Evolutionary conservation across 2,113 vertebrate species (phyloP).

Genomic region (Cyphomyrus discorhynchus): DNA sequence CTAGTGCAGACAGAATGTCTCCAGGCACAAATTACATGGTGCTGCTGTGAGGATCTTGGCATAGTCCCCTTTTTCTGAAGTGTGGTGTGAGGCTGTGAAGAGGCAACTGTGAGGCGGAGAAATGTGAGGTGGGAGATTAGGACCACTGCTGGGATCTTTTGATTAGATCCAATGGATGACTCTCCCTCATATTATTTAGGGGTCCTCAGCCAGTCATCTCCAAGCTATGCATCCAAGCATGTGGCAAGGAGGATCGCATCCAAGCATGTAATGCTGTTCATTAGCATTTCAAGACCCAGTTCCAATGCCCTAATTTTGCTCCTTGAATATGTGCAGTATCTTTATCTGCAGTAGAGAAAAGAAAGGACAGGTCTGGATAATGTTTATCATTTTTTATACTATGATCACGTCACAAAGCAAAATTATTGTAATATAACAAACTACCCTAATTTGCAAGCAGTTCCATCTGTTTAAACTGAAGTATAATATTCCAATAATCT

Average conservation of each 20-base stretch:
- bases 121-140: not conserved
- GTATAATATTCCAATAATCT: not conserved
- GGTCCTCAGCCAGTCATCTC: not conserved
- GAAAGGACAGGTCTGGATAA: not conserved
- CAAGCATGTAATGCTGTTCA: slow-evolving; percentile 9
- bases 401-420: not conserved
- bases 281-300: not conserved
- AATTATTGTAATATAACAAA: not conserved
- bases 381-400: not conserved
- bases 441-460: not conserved
- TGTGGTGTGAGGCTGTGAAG: not conserved
- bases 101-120: not conserved
- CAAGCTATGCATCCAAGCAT: not conserved
- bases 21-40: not conserved
- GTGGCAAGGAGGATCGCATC: not conserved
- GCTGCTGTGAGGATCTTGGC: not conserved
- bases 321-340: not conserved
- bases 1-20: not conserved
- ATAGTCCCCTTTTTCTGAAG: not conserved
- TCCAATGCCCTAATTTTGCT: not conserved
- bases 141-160: not conserved
- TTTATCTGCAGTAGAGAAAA: not conserved
- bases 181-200: not conserved
- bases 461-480: not conserved
- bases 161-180: not conserved